phyloP scores from a whole-genome alignment of 2,113 vertebrate species.

The Echinops telfairi region DNA sequence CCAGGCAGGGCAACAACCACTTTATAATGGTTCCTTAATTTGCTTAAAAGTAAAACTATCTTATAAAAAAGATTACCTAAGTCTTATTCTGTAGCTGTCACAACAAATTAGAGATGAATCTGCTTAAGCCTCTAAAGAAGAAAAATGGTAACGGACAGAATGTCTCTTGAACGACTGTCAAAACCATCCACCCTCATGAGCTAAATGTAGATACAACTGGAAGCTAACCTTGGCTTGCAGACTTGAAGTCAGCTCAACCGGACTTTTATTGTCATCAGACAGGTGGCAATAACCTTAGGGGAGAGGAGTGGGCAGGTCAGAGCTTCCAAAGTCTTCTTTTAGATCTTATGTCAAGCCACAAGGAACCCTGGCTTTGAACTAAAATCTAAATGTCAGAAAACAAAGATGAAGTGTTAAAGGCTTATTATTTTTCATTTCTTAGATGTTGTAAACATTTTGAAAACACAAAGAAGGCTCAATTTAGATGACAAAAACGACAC shows the following conservation, averaged over 20 bases:
- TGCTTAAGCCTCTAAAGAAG: slow-evolving; percentile 72
- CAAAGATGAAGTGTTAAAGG: slow-evolving; percentile 72
- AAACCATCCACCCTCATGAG: slow-evolving; percentile 48
- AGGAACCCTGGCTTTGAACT: slow-evolving; percentile 80
- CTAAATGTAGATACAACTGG: slow-evolving; percentile 60
- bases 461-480: slow-evolving; percentile 62
- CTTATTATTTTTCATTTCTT: slow-evolving; percentile 67
- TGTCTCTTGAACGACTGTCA: slow-evolving; percentile 57
- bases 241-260: slow-evolving; percentile 60
- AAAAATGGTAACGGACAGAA: slow-evolving; percentile 69
- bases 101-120: slow-evolving; percentile 76
- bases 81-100: slow-evolving; percentile 42
- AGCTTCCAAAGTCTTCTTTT: slow-evolving; percentile 81
- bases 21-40: neutral
- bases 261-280: slow-evolving; percentile 71
- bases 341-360: slow-evolving; percentile 82
- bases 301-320: slow-evolving; percentile 38
- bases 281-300: slow-evolving; percentile 79
- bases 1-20: neutral
- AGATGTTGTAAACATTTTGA: slow-evolving; percentile 74
- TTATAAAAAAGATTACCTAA: slow-evolving; percentile 50
- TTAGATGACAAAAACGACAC: slow-evolving; percentile 70
- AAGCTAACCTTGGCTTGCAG: slow-evolving; percentile 77
- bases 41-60: slow-evolving; percentile 40
- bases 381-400: slow-evolving; percentile 70